Evolutionary conservation across 1,140 invertebrate genomes (phyloP), one percentile per base, ranked within the genome.

Genomic region (Antheraea pernyi): DNA sequence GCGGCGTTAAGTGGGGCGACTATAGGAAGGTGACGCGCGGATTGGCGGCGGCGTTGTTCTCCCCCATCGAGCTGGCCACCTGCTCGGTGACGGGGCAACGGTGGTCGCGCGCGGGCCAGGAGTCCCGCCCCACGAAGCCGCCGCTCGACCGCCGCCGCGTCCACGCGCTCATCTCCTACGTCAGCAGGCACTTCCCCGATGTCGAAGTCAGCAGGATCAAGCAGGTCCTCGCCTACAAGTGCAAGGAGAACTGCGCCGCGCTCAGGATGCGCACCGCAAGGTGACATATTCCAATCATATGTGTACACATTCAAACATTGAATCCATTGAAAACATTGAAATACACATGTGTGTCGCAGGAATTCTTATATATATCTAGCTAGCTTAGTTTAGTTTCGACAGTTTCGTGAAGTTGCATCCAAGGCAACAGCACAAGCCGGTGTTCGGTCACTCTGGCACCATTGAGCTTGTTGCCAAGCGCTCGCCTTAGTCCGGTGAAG

Each of bases 141-240:
- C 95, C 95, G 61, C 89, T 96, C 67, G 95, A 96, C 83, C 91
- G 94, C 60, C 93, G 94, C 84, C 95, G 95, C 85, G 95, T 96
- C 19, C 95, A 96, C 88, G 95, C 95, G 30, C 95, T 96, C 80
- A 95, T 96, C 89, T 95, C 95, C 70, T 96, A 96, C 89, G 95
- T 96, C 75, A 95, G 95, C 76, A 93, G 94, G 22, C 93, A 95
- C 81, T 96, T 96, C 92, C 95, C 95, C 39, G 94, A 95, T 72
- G 94, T 96, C 58, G 95, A 95, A 88, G 95, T 95, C 76, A 95
- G 95, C 86, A 93, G 95, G 81, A 95, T 96, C 79, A 96, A 96
- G 86, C 95, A 96, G 88, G 95, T 96, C 70, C 91, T 96, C 72
- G 95, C 95, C 19, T 96, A 96, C 89, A 96, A 96, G 83, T 96